phyloP scores from a whole-genome alignment of 2,797 vertebrate genomes.

The Fistularia tabacaria region DNA sequence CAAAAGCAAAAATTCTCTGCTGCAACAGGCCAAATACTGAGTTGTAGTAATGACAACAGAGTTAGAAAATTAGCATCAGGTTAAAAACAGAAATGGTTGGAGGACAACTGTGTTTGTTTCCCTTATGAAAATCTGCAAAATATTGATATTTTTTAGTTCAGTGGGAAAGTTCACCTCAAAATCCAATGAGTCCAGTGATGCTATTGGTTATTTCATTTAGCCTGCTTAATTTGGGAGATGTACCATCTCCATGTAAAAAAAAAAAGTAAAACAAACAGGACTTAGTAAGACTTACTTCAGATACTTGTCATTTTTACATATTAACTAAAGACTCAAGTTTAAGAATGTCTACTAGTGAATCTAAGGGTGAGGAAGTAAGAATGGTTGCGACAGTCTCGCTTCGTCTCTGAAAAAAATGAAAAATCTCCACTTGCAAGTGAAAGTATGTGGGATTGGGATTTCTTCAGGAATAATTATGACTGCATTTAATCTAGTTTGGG shows the following conservation, averaged over 20 bases:
- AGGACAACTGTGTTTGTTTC: too few species aligned
- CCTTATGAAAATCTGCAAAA: too few species aligned
- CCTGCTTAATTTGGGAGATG: too few species aligned
- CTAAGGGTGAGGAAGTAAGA: constrained; percentile 26
- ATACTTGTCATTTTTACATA: neutral
- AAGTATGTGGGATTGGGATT: constrained; percentile 50
- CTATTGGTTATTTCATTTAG: too few species aligned
- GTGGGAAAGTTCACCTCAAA: too few species aligned
- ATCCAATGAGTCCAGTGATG: too few species aligned
- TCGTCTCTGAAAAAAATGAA: constrained; percentile 30
- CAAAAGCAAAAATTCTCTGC: too few species aligned
- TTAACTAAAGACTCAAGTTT: neutral
- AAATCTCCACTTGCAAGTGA: constrained; percentile 25
- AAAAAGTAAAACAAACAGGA: neutral
- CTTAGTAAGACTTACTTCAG: neutral
- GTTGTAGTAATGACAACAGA: too few species aligned
- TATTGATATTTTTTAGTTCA: too few species aligned
- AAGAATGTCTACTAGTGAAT: neutral
- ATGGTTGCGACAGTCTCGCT: constrained; percentile 10
- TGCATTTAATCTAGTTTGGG: constrained; percentile 73
- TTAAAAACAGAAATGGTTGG: too few species aligned
- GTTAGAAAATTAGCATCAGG: too few species aligned
- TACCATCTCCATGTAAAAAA: neutral
- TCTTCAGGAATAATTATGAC: constrained; percentile 73
- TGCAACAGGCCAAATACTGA: too few species aligned